Base-by-base conservation (phyloP, 2,113 vertebrate species). In the Dolichallabes microphthalmus region DNA sequence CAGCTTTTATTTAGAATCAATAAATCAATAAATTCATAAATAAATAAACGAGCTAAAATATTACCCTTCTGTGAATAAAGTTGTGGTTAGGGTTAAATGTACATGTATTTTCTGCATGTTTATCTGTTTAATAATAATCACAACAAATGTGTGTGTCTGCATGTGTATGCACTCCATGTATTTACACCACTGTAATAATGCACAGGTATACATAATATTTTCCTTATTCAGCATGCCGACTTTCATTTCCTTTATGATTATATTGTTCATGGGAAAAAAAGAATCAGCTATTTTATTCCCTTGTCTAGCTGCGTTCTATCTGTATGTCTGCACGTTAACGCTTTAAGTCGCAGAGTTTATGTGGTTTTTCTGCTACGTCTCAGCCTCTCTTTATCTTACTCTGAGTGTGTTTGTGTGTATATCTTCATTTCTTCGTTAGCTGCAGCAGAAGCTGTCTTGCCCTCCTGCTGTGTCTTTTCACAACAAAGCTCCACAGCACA, bases 401-500 rank as follows among this genome's bases (percentile, higher is more conserved):
- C 25, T 53, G 3, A 45, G 2, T 73, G 2, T 52, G 35, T 74
- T 27, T 45, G 55, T 83, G 74, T 84, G 78, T 74, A 61, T 86
- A 35, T 83, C 73, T 69, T 71, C 14, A 61, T 86, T 58, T 58
- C 57, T 78, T 66, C 61, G 52, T 85, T 79, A 76, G 82, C 82
- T 82, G 68, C 75, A 83, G 68, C 66, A 80, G 53, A 63, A 83
- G 82, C 80, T 88, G 85, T 88, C 84, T 89, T 61, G 45, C 82
- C 85, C 82, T 82, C 76, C 63, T 82, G 82, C 85, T 80, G 85
- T 76, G 85, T 85, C 82, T 66, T 85, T 83, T 88, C 5, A 0
- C 87, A 86, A 89, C 69, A 69, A 83, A 91, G 87, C 88, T 60
- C 0, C 25, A 74, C 22, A 85, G 19, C 35, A 76, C 82, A 64